Base-by-base conservation (phyloP, 2,888 invertebrate species). In the Eueremaeus valkanovi region DNA sequence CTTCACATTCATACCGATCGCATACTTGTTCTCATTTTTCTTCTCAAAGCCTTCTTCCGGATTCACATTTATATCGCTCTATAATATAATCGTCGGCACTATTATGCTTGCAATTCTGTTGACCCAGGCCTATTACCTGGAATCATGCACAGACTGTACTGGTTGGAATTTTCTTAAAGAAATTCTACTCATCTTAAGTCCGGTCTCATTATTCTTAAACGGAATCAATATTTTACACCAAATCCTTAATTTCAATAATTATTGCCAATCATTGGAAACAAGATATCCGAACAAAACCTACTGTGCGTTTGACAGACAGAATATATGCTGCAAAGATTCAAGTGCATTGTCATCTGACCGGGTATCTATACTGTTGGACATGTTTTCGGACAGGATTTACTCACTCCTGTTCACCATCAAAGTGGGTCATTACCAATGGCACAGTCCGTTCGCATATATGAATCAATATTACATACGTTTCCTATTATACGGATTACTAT, bases 1-100 rank as follows among this genome's bases (percentile, higher is more conserved):
- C n/a, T 79, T 73, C 63, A 51, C 77, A n/a, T 76, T 77, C 13
- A 78, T 79, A 72, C 78, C 79, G 36, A 75, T 79, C 29, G 75
- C 76, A 18, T 79, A 79, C 72, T 33, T 78, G n/a, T 11, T 78
- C 24, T 78, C 79, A 21, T 72, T 78, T 33, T 13, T 76, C 11
- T 74, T 75, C 45, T 61, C 73, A 72, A 78, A 77, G 31, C 77
- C 78, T n/a, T 76, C 73, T 33, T 75, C 76, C 51, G 79, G 79
- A 45, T 79, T 78, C 70, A 36, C 63, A 33, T 36, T 63, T 63
- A 63, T 63, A 63, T 63, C 63, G 9, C 36, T 63, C 3, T 63
- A 63, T 63, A 63, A 63, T 63, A 8, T 63, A 33, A 63, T 63
- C 13, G 13, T 36, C 33, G 31, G 29, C 16, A 13, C 27, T 3